Evolutionary conservation across 2,797 vertebrate genomes (phyloP), one percentile per base, ranked within the genome.

Genomic region (Manis crassicaudata): DNA sequence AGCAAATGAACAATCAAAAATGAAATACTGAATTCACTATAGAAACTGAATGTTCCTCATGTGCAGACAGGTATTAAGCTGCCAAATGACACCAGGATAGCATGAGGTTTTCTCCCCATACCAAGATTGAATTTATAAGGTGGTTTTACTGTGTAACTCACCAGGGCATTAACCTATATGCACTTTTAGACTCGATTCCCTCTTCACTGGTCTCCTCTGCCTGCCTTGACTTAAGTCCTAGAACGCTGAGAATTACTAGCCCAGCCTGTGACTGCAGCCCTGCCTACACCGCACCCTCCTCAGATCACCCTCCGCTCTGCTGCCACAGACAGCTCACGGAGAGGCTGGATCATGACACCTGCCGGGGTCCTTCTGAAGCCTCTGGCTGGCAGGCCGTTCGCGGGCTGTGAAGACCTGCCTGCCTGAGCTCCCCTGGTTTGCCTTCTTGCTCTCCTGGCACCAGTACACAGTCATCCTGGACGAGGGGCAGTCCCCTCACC

Each of bases 401-500:
- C 46, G 52, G 73, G 17, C 20, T 37, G 18, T 16, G 25, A 37
- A 80, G 77, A 27, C 11, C 43, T 58, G 40, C 2, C 23, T 3
- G 7, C 9, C 1, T 46, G 18, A 9, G 6, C 0, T 10, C 67
- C 52, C 35, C 23, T 9, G 1, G 2, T 43, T 76, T 16, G 76
- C 5, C 5, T 46, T 43, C 56, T 52, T 67, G 32, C 6, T 52
- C 5, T 52, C 29, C 21, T 37, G 35, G 6, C 17, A 12, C 9
- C 29, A 4, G 16, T 1, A 8, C 3, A 1, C 5, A 7, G 20
- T 54, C 9, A 2, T 8, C 6, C 32, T 2, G 14, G 13, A 7
- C 10, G 1, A 2, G 4, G 6, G 37, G n/a, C 35, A 72, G 5
- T 20, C 7, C 14, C 20, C 20, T 23, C 8, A 27, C 6, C 77